Evolutionary conservation across 1,140 invertebrate genomes (phyloP).

Genomic region (Zaprionus capensis): DNA sequence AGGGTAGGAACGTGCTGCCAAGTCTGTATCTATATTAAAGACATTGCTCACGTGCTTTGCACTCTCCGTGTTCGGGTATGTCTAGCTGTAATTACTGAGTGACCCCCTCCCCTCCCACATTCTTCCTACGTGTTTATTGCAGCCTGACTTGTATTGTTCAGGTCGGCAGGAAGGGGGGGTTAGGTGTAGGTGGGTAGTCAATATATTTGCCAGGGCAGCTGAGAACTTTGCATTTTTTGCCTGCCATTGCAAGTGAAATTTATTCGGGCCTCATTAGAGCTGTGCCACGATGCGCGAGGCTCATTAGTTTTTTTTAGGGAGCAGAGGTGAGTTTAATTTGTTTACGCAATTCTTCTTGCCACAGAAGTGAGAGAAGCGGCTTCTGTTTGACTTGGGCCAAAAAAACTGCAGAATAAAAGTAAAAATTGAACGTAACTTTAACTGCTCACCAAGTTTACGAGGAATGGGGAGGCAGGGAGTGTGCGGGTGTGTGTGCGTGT

Average conservation of each 20-base stretch:
- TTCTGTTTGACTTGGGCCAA: conserved; percentile 47
- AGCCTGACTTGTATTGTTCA: conserved; percentile 19
- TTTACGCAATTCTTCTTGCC: conserved; percentile 70
- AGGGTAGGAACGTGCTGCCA: conserved; percentile 11
- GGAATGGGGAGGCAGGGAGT: not conserved
- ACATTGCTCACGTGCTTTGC: conserved; percentile 67
- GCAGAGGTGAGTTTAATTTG: conserved; percentile 62
- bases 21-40: conserved; percentile 44
- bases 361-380: not conserved
- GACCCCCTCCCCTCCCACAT: conserved; percentile 21
- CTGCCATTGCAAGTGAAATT: conserved; percentile 37
- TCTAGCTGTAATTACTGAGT: conserved; percentile 53
- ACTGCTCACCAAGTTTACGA: conserved; percentile 55
- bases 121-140: conserved; percentile 42
- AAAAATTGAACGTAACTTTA: conserved; percentile 59
- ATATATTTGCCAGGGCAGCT: conserved; percentile 10
- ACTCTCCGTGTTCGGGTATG: not conserved
- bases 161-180: not conserved
- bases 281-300: conserved; percentile 9
- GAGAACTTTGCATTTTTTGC: conserved; percentile 11
- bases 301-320: conserved; percentile 26
- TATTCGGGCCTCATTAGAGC: conserved; percentile 56
- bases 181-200: conserved; percentile 6
- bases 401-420: conserved; percentile 22
- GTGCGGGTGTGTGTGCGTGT: conserved; percentile 43